Percentiles rank a stretch among this genome's conserved stretches.
These are phyloP conservation scores for Pogonophryne albipinna DNA, from an alignment of 2,797 vertebrate genomes.

Conservation along the genomic window DNA sequence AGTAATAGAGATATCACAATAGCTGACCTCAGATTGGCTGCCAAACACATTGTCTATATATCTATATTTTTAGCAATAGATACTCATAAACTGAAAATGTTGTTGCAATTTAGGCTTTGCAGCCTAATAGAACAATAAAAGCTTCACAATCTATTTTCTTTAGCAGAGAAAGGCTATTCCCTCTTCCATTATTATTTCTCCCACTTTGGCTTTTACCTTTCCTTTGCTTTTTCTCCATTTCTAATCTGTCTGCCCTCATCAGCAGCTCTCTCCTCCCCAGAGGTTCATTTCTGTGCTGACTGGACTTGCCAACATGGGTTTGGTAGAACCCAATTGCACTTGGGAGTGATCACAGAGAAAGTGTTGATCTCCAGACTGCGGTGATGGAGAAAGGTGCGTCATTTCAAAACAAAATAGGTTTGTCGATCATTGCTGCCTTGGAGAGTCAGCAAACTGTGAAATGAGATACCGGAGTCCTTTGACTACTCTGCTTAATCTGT, in stretches of 20 bases:
- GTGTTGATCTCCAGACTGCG: conserved; percentile 13
- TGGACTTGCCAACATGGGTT: conserved; percentile 45
- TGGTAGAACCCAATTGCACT: conserved; percentile 40
- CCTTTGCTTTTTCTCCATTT: conserved; percentile 27
- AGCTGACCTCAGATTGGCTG: background rate
- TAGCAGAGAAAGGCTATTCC: background rate
- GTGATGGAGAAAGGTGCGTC: conserved; percentile 26
- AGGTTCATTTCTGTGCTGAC: conserved; percentile 63
- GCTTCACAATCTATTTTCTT: conserved; percentile 27
- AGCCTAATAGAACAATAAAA: conserved; percentile 23
- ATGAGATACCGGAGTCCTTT: conserved; percentile 59
- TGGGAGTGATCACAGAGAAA: conserved; percentile 50
- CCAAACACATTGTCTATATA: no score
- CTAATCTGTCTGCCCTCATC: conserved; percentile 51
- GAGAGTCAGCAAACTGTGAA: conserved; percentile 62
- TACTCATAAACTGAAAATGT: conserved; percentile 9
- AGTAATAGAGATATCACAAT: conserved; percentile 4
- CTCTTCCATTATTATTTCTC: conserved; percentile 36
- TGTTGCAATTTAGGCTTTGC: background rate
- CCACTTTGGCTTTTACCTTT: conserved; percentile 25
- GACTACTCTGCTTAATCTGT: conserved; percentile 52
- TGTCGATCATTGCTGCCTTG: conserved; percentile 54
- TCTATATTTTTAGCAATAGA: background rate
- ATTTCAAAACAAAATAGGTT: conserved; percentile 40
- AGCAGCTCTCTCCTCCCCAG: conserved; percentile 41